phyloP scores from a whole-genome alignment of 2,113 vertebrate species.

The Pleuronectes platessa region DNA sequence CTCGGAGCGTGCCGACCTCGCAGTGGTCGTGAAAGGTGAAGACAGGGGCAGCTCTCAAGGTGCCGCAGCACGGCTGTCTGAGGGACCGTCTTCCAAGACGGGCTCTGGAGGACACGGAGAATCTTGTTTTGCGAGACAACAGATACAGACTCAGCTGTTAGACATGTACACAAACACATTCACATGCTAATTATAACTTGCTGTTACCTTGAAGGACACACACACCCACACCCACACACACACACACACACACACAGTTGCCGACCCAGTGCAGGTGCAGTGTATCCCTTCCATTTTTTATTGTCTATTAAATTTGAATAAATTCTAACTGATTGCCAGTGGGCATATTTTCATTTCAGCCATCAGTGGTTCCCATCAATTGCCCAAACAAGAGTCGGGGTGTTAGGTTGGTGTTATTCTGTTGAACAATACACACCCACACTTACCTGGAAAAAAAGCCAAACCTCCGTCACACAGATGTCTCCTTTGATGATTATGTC shows the following conservation, averaged over 20 bases:
- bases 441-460: conserved; percentile 65
- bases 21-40: conserved; percentile 62
- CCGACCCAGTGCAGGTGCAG: conserved; percentile 51
- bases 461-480: conserved; percentile 72
- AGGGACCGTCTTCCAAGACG: conserved; percentile 57
- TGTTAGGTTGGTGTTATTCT: conserved; percentile 60
- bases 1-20: conserved; percentile 54
- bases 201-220: conserved; percentile 52
- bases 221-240: conserved; percentile 22
- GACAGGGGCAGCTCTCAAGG: conserved; percentile 70
- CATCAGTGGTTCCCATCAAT: conserved; percentile 48
- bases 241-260: conserved; percentile 32
- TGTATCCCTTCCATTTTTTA: conserved; percentile 14
- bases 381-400: conserved; percentile 47
- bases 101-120: conserved; percentile 15
- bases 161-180: conserved; percentile 14
- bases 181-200: conserved; percentile 49
- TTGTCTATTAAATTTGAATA: conserved; percentile 71
- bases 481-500: conserved; percentile 80
- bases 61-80: conserved; percentile 27
- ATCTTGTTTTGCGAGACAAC: conserved; percentile 3
- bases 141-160: conserved; percentile 11
- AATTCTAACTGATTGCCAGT: conserved; percentile 66
- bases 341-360: conserved; percentile 67
- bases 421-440: conserved; percentile 60